phyloP scores from a whole-genome alignment of 37 sponge, comb jelly and placozoan genomes.

The Ianthella basta region DNA sequence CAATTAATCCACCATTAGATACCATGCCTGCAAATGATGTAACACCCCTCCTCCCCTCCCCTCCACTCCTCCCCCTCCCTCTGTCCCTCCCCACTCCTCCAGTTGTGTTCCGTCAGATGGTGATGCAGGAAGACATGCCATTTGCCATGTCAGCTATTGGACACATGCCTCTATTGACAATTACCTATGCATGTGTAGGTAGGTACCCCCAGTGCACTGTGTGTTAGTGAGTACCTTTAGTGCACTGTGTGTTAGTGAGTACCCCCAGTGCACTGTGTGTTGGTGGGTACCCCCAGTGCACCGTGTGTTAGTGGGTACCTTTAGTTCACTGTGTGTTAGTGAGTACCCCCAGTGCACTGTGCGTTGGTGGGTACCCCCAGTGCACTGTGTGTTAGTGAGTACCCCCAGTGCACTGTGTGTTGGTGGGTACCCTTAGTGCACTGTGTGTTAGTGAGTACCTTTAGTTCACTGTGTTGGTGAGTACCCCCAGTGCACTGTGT shows the following conservation, averaged over 20 bases:
- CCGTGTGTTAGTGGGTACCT: no score
- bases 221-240: background rate
- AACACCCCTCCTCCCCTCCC: background rate
- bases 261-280: no score
- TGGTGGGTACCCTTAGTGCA: no score
- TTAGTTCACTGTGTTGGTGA: no score
- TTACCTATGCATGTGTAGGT: conserved; percentile 32
- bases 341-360: background rate
- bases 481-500: no score
- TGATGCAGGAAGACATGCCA: conserved; percentile 8
- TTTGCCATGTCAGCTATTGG: conserved; percentile 24
- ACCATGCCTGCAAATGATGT: background rate
- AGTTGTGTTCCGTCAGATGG: conserved; percentile 27
- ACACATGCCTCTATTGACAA: conserved; percentile 28
- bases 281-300: no score
- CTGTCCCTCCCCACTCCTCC: background rate
- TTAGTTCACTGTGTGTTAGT: no score
- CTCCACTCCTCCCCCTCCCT: background rate
- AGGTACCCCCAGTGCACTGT: background rate
- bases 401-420: no score
- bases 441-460: no score
- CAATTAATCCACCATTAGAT: background rate
- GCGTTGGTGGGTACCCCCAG: conserved; percentile 33
- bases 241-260: no score
- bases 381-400: background rate